Base-by-base conservation (phyloP, 2,888 invertebrate genomes). In the Lochmaea crataegi region DNA sequence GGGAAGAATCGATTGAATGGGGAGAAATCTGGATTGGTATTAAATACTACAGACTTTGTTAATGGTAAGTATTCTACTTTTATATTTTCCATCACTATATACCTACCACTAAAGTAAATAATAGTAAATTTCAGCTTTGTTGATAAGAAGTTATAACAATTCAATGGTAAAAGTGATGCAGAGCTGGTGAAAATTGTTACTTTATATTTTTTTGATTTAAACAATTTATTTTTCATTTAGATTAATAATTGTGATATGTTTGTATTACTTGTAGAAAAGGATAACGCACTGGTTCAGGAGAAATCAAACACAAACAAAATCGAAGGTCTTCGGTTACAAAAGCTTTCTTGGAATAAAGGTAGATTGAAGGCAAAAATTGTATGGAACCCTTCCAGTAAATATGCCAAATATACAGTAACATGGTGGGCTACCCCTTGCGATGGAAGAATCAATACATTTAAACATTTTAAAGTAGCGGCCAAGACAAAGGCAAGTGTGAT, bases 1-100 rank as follows among this genome's bases (percentile, higher is more conserved):
- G 94, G 93, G 1, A 88, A 89, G 65, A 90, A 91, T 12, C 90
- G 92, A 77, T 85, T 94, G 18, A 90, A 92, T 66, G 93, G 94
- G 68, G 91, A 92, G 61, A 94, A 93, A 80, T 91, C 91, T 1
- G 92, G 91, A 11, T 88, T 92, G 69, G 90, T 94, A 66, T 90
- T 92, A 80, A 94, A 94, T 83, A 94, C 93, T 1, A 93, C 93
- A 9, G 88, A 88, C 78, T 87, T 86, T 79, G 85, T 82, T 77
- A 85, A 86, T 71, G 85, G 86, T 85, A 84, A 84, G 75, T 75
- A 56, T 53, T 45, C 18, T 32, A 38, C 14, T 53, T n/a, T 11
- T 42, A 61, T 48, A 41, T 65, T 10, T 7, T 38, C 32, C 32
- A 38, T 9, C 32, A 38, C 32, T 32, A 1, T 38, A 38, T 38